Conservation (phyloP, 1,140 invertebrate species). For the Pantala flavescens region DNA sequence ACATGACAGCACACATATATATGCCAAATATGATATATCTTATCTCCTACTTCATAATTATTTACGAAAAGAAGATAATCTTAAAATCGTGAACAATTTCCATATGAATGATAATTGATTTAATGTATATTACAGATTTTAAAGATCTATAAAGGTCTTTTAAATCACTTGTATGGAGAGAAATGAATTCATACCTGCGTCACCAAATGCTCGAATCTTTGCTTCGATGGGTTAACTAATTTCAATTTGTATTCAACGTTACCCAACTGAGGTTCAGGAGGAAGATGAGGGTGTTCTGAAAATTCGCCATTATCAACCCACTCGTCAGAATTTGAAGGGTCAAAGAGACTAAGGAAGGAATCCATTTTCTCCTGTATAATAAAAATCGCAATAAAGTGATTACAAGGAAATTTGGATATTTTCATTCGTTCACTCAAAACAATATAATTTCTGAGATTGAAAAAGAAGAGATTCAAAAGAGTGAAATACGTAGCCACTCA, state of each 20-base stretch:
- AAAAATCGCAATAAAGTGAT: background rate
- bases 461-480: background rate
- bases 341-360: constrained; percentile 67
- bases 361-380: constrained; percentile 43
- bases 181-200: constrained; percentile 52
- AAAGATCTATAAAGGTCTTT: no score
- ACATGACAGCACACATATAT: no score
- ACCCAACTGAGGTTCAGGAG: constrained; percentile 80
- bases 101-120: no score
- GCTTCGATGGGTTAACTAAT: constrained; percentile 68
- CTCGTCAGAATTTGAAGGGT: constrained; percentile 38
- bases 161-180: background rate
- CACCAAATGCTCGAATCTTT: constrained; percentile 77
- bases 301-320: constrained; percentile 14
- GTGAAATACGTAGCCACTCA: background rate
- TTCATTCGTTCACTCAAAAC: background rate
- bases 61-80: no score
- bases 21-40: no score
- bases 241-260: constrained; percentile 92
- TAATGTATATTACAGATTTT: no score
- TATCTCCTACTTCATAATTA: no score
- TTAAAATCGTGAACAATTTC: no score
- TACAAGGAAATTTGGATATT: background rate
- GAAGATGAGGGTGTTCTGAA: constrained; percentile 39
- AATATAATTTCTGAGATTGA: background rate